Evolutionary conservation across 2,888 invertebrate species (phyloP), one percentile per base, ranked within the genome.

Genomic region (Drosophila merina): DNA sequence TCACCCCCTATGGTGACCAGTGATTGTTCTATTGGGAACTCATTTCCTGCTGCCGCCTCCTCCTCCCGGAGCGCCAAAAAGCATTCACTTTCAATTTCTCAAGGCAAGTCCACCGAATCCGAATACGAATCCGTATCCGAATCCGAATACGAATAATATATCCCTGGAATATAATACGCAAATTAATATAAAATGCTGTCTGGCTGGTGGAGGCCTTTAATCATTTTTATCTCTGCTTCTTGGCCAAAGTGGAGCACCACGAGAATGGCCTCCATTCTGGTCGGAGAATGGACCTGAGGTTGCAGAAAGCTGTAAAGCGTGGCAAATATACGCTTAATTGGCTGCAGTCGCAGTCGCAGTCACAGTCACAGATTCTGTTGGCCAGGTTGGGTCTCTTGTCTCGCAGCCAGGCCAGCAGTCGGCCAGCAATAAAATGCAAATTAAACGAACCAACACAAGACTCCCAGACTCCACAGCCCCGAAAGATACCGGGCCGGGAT

Each of bases 371-470:
- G 45, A 51, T 26, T 49, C 62, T 31, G 38, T 33, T 8, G 45
- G 31, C 58, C 49, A 38, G 50, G 26, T 30, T 12, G n/a, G 26
- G 49, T 36, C 48, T 30, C 38, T 38, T 20, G 30, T 36, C 49
- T 30, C 33, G 28, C 14, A 14, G 14, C 14, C 14, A 14, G 14
- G 2, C 31, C 45, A 20, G 20, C 20, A 42, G 38, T 49, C 40
- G 50, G 60, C 62, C 50, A 74, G 90, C 89, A 86, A 89, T 90
- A 89, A 89, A 91, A 90, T 90, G 90, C 90, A 90, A 90, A 90
- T 90, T 90, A 89, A 90, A 88, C 88, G 88, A 72, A 82, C 54
- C 49, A 62, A 60, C 50, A 60, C 38, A 42, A 26, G 44, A 55
- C 12, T 45, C 45, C 25, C 25, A 45, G 45, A 10, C 45, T 45